Evolutionary conservation across 2,113 vertebrate genomes (phyloP).

Genomic region (Calidris pygmaea): DNA sequence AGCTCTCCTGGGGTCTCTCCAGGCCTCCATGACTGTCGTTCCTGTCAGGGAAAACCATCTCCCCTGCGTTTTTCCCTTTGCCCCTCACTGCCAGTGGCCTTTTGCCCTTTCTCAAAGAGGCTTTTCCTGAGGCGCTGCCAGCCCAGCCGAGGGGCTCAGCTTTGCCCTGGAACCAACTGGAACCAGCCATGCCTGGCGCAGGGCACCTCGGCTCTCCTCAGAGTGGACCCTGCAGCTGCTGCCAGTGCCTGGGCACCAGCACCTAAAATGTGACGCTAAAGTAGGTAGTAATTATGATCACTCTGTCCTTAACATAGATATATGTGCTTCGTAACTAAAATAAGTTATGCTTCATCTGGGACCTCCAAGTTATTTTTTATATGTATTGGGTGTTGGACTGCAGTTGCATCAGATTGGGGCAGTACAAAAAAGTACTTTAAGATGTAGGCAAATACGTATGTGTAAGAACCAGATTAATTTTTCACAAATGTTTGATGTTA

Average conservation of each 20-base stretch:
- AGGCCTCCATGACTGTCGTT: background rate
- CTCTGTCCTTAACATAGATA: background rate
- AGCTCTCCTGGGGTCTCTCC: background rate
- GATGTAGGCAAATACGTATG: background rate
- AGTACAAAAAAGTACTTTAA: background rate
- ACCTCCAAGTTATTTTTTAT: background rate
- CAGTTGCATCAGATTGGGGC: background rate
- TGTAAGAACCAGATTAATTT: background rate
- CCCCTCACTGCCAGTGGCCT: background rate
- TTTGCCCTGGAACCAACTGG: accelerated
- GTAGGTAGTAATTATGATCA: background rate
- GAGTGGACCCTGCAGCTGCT: background rate
- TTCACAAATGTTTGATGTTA: background rate
- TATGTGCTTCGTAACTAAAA: background rate
- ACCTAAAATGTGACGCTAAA: background rate
- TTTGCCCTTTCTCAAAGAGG: no score
- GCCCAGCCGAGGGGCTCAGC: background rate
- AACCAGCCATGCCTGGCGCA: accelerated
- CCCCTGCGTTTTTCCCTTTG: background rate
- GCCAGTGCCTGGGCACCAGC: accelerated
- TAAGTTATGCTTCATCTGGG: background rate
- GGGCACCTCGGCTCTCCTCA: background rate
- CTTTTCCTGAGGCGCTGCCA: accelerated
- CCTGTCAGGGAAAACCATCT: background rate
- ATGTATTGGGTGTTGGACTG: background rate